Base-by-base conservation (phyloP, 92 coral and sea anemone genomes). In the Heteractis magnifica region DNA sequence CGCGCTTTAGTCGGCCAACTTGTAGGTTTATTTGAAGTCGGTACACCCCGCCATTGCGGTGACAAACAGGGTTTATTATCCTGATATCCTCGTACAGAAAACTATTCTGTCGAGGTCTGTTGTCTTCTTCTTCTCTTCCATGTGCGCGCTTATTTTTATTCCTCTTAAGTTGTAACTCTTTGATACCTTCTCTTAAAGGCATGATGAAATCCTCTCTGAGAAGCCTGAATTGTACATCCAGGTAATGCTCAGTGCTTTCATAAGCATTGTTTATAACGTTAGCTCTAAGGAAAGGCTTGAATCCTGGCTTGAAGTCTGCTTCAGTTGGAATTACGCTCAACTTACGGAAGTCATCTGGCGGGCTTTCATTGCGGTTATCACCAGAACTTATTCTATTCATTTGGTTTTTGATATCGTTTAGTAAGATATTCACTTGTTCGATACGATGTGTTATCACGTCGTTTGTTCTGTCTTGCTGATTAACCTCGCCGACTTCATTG, bases 181-280 rank as follows among this genome's bases (percentile, higher is more conserved):
- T 84, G 23, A 93, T 75, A 11, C 95, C 88, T 4, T 91, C 83
- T 60, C 98, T 90, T 10, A 95, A 88, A 0, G 92, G 93, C 26
- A 86, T 89, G 71, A 91, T 75, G 19, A 89, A 93, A 82, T 95
- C 98, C 53, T 95, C 98, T 23, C 91, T 83, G 0, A 95, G 87
- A 26, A 95, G 86, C 8, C 98, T 93, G 78, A 93, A 95, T 87
- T 95, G 98, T 11, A 95, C 95, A 76, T 95, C 98, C 2, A 95
- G 88, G 62, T 95, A 95, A 44, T 95, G 97, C n/a, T 93, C 91
- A 23, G 90, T 85, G 80, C 83, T 81, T 3, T 82, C 75, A 71
- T 78, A 95, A 52, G 87, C 83, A 49, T 82, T 85, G 20, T 91
- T 88, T 4, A 85, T 89, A 55, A 95, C 71, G 41, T 95, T 95